A percentile compares a stretch with the other conserved stretches of the same genome.
Evolutionary conservation across 1,140 invertebrate species (phyloP).

Genomic region (Plectus sambesii): DNA sequence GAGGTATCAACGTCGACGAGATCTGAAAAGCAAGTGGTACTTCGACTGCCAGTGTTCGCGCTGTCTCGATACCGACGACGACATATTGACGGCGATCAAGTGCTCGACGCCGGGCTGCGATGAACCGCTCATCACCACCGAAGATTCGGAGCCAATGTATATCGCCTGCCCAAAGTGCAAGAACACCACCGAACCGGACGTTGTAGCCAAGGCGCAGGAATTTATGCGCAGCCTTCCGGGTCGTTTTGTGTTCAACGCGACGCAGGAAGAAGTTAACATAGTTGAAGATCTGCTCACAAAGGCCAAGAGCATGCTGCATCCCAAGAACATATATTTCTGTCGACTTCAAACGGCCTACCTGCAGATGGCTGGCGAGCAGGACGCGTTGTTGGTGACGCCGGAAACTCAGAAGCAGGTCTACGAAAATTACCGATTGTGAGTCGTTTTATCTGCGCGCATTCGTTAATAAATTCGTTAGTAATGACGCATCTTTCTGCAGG

Average conservation of each 20-base stretch:
- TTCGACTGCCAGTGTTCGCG: slow-evolving; percentile 31
- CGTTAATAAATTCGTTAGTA: too few species aligned
- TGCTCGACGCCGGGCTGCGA: slow-evolving; percentile 29
- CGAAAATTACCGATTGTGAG: slow-evolving; percentile 21
- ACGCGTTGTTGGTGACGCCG: slow-evolving; percentile 15
- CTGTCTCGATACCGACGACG: slow-evolving; percentile 30
- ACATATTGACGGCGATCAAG: slow-evolving; percentile 24
- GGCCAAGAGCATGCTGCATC: slow-evolving; percentile 21
- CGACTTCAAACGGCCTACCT: slow-evolving; percentile 23
- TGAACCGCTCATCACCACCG: slow-evolving; percentile 26
- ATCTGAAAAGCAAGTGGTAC: slow-evolving; percentile 35
- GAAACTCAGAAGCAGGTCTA: slow-evolving; percentile 23
- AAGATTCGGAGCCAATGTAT: slow-evolving; percentile 20
- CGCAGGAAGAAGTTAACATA: slow-evolving; percentile 10
- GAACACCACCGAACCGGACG: slow-evolving; percentile 16
- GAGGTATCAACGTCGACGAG: slow-evolving; percentile 27
- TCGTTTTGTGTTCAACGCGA: background rate
- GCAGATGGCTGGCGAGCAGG: slow-evolving; percentile 21
- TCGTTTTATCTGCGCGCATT: background rate
- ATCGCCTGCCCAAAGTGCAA: slow-evolving; percentile 24
- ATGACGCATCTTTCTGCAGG: too few species aligned
- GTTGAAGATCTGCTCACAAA: background rate
- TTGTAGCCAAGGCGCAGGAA: slow-evolving; percentile 21
- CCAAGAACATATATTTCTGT: slow-evolving; percentile 25
- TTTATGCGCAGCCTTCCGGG: slow-evolving; percentile 20